Conservation (phyloP, 2,113 vertebrate species). For the Cyprinus carpio region DNA sequence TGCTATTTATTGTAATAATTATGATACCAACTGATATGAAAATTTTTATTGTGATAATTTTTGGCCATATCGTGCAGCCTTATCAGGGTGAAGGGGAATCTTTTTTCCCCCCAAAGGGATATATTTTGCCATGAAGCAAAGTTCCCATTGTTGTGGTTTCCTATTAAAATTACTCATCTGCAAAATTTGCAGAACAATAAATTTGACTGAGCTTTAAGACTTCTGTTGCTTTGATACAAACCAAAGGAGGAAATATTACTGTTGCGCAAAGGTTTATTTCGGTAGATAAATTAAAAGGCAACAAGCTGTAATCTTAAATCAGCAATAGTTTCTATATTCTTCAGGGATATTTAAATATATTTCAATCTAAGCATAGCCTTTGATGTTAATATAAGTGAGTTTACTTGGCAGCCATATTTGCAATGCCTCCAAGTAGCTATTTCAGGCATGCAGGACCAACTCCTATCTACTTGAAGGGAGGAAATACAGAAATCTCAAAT, state of each 20-base stretch:
- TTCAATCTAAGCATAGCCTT: neutral
- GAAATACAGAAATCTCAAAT: too few species aligned
- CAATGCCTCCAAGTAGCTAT: neutral
- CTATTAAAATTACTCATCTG: neutral
- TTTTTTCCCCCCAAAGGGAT: too few species aligned
- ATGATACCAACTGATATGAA: too few species aligned
- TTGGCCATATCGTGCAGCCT: too few species aligned
- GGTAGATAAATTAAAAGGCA: neutral
- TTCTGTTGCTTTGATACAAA: neutral
- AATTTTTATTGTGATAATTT: too few species aligned
- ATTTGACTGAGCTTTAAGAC: neutral
- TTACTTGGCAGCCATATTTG: neutral
- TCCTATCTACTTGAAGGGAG: too few species aligned
- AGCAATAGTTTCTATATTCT: neutral
- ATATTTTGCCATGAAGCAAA: neutral
- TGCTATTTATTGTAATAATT: too few species aligned
- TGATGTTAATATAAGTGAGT: neutral
- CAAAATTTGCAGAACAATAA: neutral
- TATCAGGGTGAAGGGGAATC: neutral
- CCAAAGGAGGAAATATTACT: neutral
- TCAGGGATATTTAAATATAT: neutral
- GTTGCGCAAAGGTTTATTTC: neutral
- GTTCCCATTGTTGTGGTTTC: neutral
- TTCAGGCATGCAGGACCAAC: too few species aligned
- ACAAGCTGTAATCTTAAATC: neutral